Evolutionary conservation across 2,888 invertebrate genomes (phyloP), one percentile per base, ranked within the genome.

Genomic region (Xanthia icteritia): DNA sequence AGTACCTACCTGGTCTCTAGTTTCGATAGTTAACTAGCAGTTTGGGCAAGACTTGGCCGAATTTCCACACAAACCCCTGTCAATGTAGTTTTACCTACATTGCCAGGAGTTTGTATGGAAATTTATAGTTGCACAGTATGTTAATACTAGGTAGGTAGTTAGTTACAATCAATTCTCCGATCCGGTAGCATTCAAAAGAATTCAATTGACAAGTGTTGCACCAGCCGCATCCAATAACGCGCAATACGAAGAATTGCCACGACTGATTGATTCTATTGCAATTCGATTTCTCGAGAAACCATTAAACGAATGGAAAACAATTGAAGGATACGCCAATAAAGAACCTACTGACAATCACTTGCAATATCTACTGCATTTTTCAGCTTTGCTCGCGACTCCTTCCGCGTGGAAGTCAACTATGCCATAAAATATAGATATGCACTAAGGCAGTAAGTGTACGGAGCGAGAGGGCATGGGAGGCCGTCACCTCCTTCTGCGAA

Each of bases 221-320:
- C 54, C 45, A 63, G 4, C 42, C 58, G 73, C 48, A 63, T 76
- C n/a, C 67, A 73, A 75, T 83, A 67, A 76, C 84, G 65, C 70
- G 36, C 66, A n/a, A 17, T 70, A 70, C 61, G 20, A 36, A 54
- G 69, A 76, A 83, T 76, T 67, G 61, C 58, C 79, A 65, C 60
- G 63, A 63, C 23, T 60, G 73, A 76, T 83, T 76, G 80, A n/a
- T 63, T 67, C 54, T 68, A 80, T 61, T 71, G 64, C 61, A 20
- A 64, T 76, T 71, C 60, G 71, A 83, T 80, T 83, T 76, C 67
- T 67, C 64, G 45, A n/a, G 69, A 75, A 76, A 58, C 72, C n/a
- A 66, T 67, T 27, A 60, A 83, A n/a, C n/a, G n/a, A n/a, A 83
- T 79, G 72, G 36, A 66, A 83, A 79, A 17, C 83, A 75, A 67